phyloP scores from a whole-genome alignment of 2,113 vertebrate species.

The Bubo bubo region DNA sequence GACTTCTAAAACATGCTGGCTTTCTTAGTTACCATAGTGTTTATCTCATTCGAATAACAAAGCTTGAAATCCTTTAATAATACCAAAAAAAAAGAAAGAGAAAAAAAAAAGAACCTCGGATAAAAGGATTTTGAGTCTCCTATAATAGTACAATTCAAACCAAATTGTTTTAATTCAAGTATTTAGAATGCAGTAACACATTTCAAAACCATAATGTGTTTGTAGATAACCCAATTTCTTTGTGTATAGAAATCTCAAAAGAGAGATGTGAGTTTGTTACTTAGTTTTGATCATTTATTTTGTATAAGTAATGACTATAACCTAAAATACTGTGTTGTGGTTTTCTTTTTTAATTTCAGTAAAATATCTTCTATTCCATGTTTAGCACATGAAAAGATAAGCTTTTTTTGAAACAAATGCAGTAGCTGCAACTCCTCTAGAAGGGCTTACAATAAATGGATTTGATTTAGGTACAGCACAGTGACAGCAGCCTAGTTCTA shows the following conservation, averaged over 20 bases:
- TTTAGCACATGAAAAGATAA: conserved; percentile 7
- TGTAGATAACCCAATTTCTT: conserved; percentile 65
- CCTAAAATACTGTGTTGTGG: not conserved
- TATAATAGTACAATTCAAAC: conserved; percentile 54
- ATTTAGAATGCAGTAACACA: conserved; percentile 64
- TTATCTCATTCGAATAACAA: conserved; percentile 41
- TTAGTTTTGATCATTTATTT: conserved; percentile 65
- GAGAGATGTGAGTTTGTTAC: conserved; percentile 38
- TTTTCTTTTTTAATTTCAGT: not conserved
- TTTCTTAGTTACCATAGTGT: conserved; percentile 30
- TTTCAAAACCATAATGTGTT: conserved; percentile 61
- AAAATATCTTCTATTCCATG: conserved; percentile 5
- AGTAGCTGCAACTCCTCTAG: not conserved
- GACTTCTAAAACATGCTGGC: conserved; percentile 7
- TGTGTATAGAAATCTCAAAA: conserved; percentile 65
- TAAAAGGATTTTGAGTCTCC: conserved; percentile 54
- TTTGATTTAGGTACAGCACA: not conserved
- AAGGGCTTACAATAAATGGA: not conserved
- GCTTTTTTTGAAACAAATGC: not conserved
- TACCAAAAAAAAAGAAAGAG: not conserved
- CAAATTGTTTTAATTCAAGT: conserved; percentile 69
- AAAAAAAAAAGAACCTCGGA: not conserved
- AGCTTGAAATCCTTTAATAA: conserved; percentile 53
- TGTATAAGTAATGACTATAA: conserved; percentile 51
- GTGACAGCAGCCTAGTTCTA: not conserved